Evolutionary conservation across 2,888 invertebrate species (phyloP).

Genomic region (Cephus runcator): DNA sequence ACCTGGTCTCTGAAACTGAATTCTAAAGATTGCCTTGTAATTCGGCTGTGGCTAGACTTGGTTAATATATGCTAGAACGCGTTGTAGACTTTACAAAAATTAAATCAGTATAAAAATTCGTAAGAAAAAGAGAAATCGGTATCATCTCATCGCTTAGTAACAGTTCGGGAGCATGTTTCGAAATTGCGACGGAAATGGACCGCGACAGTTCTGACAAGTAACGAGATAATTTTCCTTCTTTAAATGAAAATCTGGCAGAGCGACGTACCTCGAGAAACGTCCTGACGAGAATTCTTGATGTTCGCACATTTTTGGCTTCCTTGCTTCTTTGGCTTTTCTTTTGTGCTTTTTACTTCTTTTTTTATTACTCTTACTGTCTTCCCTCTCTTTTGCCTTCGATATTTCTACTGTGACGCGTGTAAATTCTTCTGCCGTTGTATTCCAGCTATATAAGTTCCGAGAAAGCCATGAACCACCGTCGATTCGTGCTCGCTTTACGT

Average conservation of each 20-base stretch:
- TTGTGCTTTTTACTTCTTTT: neutral
- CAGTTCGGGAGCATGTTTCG: neutral
- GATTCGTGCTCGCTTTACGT: neutral
- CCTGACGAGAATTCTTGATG: too few species aligned
- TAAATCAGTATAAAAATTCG: neutral
- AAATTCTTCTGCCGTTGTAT: neutral
- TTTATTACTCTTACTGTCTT: neutral
- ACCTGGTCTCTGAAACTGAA: neutral
- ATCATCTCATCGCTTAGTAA: neutral
- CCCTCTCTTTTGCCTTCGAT: neutral
- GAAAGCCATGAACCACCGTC: neutral
- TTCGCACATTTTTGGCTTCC: too few species aligned
- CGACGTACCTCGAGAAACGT: neutral
- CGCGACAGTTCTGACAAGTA: neutral
- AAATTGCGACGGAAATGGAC: neutral
- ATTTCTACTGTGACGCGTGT: neutral
- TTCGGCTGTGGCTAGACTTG: neutral
- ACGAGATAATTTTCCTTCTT: neutral
- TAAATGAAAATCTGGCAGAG: neutral
- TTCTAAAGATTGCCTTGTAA: neutral
- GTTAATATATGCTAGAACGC: neutral
- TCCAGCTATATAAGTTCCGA: neutral
- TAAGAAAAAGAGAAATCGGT: neutral
- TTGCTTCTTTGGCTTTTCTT: neutral
- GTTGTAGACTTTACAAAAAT: neutral